Conservation (phyloP, 2,888 invertebrate genomes). For the Sphaerophoria rueppellii region DNA sequence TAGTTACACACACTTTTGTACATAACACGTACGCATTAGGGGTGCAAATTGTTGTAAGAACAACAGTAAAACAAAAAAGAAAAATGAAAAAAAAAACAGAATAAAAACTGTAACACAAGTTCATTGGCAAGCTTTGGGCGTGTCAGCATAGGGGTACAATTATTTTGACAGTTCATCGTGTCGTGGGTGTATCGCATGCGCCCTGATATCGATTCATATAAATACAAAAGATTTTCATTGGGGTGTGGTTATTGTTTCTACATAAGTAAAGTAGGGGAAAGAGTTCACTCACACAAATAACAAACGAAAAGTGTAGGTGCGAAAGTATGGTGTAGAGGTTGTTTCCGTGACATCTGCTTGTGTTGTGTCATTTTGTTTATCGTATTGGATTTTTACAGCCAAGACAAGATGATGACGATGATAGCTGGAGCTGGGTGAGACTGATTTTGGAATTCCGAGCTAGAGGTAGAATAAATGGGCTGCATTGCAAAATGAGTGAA, state of each 20-base stretch:
- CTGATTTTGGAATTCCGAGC: neutral
- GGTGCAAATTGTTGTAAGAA: conserved; percentile 32
- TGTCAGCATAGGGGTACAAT: conserved; percentile 44
- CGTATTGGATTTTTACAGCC: conserved; percentile 43
- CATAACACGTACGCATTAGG: conserved; percentile 9
- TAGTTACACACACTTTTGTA: neutral
- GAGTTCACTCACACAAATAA: conserved; percentile 4
- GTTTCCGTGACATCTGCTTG: conserved; percentile 50
- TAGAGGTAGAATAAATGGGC: neutral
- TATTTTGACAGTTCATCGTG: conserved; percentile 20
- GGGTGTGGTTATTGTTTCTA: conserved; percentile 51
- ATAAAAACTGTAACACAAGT: conserved; percentile 59
- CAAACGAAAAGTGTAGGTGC: conserved; percentile 33
- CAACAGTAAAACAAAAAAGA: conserved; percentile 11
- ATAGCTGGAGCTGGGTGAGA: neutral
- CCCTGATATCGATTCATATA: conserved; percentile 10
- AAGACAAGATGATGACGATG: conserved; percentile 25
- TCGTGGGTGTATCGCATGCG: conserved; percentile 68
- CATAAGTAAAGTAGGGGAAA: conserved; percentile 47
- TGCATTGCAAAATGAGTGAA: neutral
- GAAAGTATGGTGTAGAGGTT: conserved; percentile 39
- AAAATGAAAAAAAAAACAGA: neutral
- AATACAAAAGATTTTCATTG: neutral
- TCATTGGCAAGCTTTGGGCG: conserved; percentile 71
- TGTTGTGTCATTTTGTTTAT: conserved; percentile 20